phyloP scores from a whole-genome alignment of 2,888 invertebrate species.

The Apomyelois bistriatella region DNA sequence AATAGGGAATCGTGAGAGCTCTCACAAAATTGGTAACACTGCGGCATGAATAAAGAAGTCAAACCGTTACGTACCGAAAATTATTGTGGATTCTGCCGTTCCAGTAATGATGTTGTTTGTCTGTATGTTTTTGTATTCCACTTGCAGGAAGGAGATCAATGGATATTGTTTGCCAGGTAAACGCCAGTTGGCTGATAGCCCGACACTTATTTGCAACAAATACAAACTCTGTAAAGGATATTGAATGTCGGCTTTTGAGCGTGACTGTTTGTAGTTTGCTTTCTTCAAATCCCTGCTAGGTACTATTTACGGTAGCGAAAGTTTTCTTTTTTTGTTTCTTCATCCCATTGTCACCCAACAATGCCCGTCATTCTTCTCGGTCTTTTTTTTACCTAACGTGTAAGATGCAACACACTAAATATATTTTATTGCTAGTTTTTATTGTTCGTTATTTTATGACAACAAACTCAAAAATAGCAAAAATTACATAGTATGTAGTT shows the following conservation, averaged over 20 bases:
- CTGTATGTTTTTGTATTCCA: conserved; percentile 41
- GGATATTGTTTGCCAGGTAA: conserved; percentile 34
- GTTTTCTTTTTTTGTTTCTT: too few relatives aligned
- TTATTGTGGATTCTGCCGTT: conserved; percentile 32
- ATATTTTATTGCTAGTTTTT: too few relatives aligned
- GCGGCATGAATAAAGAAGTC: conserved; percentile 20
- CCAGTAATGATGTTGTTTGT: conserved; percentile 37
- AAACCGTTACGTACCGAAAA: conserved; percentile 38
- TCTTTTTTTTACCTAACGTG: too few relatives aligned
- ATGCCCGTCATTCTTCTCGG: too few relatives aligned
- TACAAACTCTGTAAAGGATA: conserved; percentile 25
- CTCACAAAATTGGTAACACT: conserved; percentile 20
- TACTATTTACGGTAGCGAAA: background rate
- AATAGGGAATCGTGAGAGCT: conserved; percentile 17
- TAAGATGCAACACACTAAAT: too few relatives aligned
- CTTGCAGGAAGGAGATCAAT: conserved; percentile 47
- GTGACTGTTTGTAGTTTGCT: conserved; percentile 7
- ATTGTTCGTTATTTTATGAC: too few relatives aligned
- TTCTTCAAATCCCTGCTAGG: conserved; percentile 3
- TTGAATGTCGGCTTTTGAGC: conserved; percentile 18
- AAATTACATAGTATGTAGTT: background rate
- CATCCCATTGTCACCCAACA: too few relatives aligned
- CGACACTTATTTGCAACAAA: conserved; percentile 36
- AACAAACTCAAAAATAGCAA: too few relatives aligned
- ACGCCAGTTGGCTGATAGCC: conserved; percentile 31